Evolutionary conservation across 2,113 vertebrate genomes (phyloP).

Genomic region (Panthera tigris): DNA sequence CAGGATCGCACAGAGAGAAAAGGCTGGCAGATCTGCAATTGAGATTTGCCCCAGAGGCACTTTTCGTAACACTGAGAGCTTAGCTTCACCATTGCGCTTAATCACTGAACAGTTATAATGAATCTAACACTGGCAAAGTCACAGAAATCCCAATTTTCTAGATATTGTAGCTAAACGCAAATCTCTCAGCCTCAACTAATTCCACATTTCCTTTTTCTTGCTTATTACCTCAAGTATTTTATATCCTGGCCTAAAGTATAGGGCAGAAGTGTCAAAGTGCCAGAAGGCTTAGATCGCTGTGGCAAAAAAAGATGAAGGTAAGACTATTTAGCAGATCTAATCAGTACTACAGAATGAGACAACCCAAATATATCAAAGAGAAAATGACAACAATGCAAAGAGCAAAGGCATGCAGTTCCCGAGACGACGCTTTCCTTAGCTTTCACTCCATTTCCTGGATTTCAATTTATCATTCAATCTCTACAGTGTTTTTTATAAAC

Average conservation of each 20-base stretch:
- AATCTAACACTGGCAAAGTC: constrained; percentile 37
- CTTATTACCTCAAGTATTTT: neutral
- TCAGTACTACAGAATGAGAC: neutral
- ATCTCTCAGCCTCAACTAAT: neutral
- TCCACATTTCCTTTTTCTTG: neutral
- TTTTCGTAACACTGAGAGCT: neutral
- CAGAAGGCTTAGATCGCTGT: neutral
- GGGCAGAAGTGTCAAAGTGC: neutral
- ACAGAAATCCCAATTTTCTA: constrained; percentile 18
- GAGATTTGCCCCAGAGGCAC: neutral
- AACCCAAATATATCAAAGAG: neutral
- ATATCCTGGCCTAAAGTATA: neutral
- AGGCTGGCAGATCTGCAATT: neutral
- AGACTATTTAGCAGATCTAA: neutral
- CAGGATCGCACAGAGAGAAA: constrained; percentile 38
- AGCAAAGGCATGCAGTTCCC: neutral
- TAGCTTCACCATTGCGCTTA: constrained; percentile 24
- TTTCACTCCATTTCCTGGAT: neutral
- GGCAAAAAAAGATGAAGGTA: neutral
- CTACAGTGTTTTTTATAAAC: neutral
- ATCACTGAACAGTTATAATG: constrained; percentile 49
- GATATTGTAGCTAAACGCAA: constrained; percentile 6
- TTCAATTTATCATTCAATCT: neutral
- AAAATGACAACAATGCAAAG: neutral
- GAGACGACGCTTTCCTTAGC: neutral